Conservation (phyloP, 2,888 invertebrate species). For the Epinotia brunnichana region DNA sequence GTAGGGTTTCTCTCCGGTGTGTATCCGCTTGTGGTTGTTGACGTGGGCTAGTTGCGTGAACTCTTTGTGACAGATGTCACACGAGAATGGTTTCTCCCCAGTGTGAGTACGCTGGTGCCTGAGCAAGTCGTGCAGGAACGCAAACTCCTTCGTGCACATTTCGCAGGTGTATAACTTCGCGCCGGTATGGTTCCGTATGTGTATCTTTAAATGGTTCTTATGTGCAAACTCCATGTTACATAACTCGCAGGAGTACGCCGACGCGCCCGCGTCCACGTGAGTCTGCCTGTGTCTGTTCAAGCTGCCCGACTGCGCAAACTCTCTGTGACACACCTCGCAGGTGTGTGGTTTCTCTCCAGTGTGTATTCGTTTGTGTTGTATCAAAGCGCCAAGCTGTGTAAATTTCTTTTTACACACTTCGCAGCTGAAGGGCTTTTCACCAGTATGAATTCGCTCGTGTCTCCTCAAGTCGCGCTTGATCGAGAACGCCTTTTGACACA, state of each 20-base stretch:
- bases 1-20: background rate
- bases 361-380: background rate
- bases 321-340: background rate
- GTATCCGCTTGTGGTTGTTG: conserved; percentile 1
- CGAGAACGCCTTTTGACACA: background rate
- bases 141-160: background rate
- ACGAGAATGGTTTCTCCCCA: background rate
- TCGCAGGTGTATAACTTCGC: background rate
- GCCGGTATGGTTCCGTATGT: background rate
- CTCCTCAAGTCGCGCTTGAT: background rate
- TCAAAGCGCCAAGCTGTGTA: background rate
- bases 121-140: background rate
- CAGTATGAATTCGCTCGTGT: background rate
- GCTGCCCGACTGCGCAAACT: background rate
- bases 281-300: background rate
- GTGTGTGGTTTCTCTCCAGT: background rate
- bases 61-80: background rate
- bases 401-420: background rate
- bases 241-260: background rate
- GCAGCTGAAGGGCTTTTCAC: background rate
- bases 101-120: background rate
- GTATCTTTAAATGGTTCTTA: conserved; percentile 1
- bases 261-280: background rate
- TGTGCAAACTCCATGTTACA: conserved; percentile 2
- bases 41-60: background rate